These are phyloP conservation scores for Ivindomyrus marchei DNA, from an alignment of 2,113 vertebrate genomes.

Conservation along the genomic window DNA sequence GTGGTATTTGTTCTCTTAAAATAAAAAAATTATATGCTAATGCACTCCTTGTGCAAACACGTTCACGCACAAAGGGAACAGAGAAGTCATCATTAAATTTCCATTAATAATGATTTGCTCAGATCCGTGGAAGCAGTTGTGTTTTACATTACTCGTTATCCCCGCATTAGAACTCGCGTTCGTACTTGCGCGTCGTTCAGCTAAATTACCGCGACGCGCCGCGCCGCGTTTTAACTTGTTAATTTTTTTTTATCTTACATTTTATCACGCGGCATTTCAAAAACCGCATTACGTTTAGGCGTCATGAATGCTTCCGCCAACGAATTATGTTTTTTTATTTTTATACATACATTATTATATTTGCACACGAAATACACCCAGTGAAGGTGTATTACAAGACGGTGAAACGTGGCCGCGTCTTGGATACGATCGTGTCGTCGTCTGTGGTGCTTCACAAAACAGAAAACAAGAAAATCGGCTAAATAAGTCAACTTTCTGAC, in stretches of 20 bases:
- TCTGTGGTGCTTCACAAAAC: not conserved
- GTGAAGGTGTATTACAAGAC: not conserved
- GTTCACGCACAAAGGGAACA: constrained; percentile 46
- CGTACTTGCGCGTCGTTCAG: not conserved
- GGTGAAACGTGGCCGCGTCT: not conserved
- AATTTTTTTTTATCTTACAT: not conserved
- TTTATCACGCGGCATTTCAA: not conserved
- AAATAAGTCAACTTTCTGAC: not conserved
- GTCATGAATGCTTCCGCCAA: not conserved
- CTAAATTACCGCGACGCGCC: not conserved
- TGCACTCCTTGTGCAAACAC: constrained; percentile 56
- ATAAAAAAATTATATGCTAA: constrained; percentile 68
- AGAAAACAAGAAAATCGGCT: not conserved
- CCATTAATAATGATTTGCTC: constrained; percentile 57
- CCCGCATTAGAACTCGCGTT: not conserved
- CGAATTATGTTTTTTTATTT: not conserved
- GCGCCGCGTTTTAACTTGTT: not conserved
- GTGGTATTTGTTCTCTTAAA: constrained; percentile 71
- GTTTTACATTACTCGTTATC: constrained; percentile 1
- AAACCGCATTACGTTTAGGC: not conserved
- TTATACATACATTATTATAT: not conserved
- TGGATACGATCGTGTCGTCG: not conserved
- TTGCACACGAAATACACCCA: not conserved
- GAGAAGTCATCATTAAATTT: constrained; percentile 52
- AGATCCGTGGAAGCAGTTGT: constrained; percentile 31